Conservation (phyloP, 2,888 invertebrate species). For the Prenolepis imparis region DNA sequence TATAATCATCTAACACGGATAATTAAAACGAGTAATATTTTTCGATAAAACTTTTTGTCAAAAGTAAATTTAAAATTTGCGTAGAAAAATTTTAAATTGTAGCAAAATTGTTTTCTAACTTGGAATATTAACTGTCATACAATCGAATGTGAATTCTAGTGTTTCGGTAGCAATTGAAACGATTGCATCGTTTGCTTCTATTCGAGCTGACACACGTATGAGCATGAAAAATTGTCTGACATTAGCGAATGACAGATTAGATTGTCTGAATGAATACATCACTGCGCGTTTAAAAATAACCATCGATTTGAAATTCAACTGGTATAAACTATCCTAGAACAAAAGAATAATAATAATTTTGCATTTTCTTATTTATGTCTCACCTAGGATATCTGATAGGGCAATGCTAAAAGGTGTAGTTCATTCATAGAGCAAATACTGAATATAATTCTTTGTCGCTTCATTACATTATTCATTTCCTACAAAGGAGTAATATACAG, state of each 20-base stretch:
- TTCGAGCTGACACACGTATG: slow-evolving; percentile 12
- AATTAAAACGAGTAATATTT: neutral
- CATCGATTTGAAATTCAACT: slow-evolving; percentile 11
- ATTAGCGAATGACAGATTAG: slow-evolving; percentile 23
- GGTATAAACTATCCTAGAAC: neutral
- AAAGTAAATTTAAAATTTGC: neutral
- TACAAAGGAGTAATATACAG: neutral
- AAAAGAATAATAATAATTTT: slow-evolving; percentile 14
- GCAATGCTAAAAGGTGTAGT: neutral
- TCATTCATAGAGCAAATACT: slow-evolving; percentile 19
- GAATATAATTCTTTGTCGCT: slow-evolving; percentile 19
- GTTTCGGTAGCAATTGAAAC: slow-evolving; percentile 1
- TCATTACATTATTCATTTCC: slow-evolving; percentile 42
- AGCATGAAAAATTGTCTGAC: neutral
- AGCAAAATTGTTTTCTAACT: neutral
- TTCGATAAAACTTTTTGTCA: neutral
- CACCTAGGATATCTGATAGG: neutral
- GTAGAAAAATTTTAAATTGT: neutral
- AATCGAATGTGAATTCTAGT: slow-evolving; percentile 31
- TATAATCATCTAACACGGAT: neutral
- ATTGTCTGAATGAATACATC: neutral
- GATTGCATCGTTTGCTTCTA: slow-evolving; percentile 3
- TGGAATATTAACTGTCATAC: slow-evolving; percentile 23
- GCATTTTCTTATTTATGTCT: neutral
- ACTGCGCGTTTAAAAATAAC: neutral